Evolutionary conservation across 2,113 vertebrate genomes (phyloP).

Genomic region (Myiozetetes cayanensis): DNA sequence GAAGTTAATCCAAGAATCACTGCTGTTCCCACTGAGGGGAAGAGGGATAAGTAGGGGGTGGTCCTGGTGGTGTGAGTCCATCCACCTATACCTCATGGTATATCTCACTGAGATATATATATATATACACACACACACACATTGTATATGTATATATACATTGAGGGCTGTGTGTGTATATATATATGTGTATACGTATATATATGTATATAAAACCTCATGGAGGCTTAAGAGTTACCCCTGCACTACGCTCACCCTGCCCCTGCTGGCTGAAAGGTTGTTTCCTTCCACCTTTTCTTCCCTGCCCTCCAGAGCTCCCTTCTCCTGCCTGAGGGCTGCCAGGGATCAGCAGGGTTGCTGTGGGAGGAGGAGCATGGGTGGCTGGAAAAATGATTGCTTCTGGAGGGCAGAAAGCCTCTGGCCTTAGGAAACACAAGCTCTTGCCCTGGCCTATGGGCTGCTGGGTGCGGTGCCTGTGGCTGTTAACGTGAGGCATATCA

Average conservation of each 20-base stretch:
- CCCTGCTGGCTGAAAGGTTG: neutral
- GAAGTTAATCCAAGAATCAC: neutral
- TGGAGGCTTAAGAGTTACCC: neutral
- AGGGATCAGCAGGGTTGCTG: accelerated
- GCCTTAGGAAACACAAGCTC: neutral
- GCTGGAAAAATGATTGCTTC: neutral
- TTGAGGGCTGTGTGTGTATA: no score
- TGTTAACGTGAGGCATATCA: neutral
- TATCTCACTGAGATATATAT: no score
- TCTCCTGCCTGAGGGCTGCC: neutral
- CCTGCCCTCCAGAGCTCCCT: neutral
- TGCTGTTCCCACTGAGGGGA: accelerated
- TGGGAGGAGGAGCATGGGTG: neutral
- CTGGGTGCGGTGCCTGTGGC: neutral
- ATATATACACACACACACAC: no score
- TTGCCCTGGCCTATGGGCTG: neutral
- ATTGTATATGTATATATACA: no score
- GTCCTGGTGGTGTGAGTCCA: neutral
- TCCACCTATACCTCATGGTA: neutral
- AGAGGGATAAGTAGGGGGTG: accelerated
- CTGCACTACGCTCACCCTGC: accelerated
- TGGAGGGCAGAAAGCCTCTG: neutral
- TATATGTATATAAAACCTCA: no score
- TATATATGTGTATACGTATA: no score
- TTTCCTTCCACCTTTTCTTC: neutral